Evolutionary conservation across 2,888 invertebrate genomes (phyloP).

Genomic region (Drosophila monieri): DNA sequence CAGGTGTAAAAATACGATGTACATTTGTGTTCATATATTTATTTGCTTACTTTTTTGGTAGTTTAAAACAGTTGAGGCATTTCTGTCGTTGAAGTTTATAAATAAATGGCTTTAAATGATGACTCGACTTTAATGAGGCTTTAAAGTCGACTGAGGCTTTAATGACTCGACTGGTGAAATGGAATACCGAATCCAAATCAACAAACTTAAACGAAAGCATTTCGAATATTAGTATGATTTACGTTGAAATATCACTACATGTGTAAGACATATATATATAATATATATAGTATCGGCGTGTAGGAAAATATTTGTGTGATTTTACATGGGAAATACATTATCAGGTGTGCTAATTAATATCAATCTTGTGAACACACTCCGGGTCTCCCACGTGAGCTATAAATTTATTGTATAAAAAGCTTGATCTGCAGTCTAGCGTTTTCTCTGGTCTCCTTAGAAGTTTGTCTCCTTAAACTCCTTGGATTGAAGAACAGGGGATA

Average conservation of each 20-base stretch:
- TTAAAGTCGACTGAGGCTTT: no score
- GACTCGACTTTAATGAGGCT: no score
- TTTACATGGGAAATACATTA: conserved; percentile 18
- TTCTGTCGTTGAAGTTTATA: conserved; percentile 54
- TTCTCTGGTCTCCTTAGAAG: conserved; percentile 65
- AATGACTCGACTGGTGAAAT: conserved; percentile 61
- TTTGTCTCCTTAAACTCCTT: conserved; percentile 83
- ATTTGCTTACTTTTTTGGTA: conserved; percentile 60
- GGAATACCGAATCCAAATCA: conserved; percentile 47
- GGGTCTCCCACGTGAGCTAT: conserved; percentile 5
- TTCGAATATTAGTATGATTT: conserved; percentile 22
- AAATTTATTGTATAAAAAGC: conserved; percentile 27
- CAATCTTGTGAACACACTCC: conserved; percentile 8
- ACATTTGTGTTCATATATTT: conserved; percentile 36
- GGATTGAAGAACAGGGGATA: conserved; percentile 75
- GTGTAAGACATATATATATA: conserved; percentile 31
- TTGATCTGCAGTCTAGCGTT: conserved; percentile 40
- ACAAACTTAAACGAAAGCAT: conserved; percentile 53
- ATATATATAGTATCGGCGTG: conserved; percentile 25
- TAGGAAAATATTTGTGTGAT: conserved; percentile 13
- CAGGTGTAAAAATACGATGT: conserved; percentile 74
- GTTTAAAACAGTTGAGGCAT: conserved; percentile 77
- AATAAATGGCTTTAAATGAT: conserved; percentile 68
- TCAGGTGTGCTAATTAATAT: conserved; percentile 3
- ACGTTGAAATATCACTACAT: conserved; percentile 42